Percentiles rank a stretch among this genome's conserved stretches.
Evolutionary conservation across 2,888 invertebrate species (phyloP).

Genomic region (Cordilura impudica): DNA sequence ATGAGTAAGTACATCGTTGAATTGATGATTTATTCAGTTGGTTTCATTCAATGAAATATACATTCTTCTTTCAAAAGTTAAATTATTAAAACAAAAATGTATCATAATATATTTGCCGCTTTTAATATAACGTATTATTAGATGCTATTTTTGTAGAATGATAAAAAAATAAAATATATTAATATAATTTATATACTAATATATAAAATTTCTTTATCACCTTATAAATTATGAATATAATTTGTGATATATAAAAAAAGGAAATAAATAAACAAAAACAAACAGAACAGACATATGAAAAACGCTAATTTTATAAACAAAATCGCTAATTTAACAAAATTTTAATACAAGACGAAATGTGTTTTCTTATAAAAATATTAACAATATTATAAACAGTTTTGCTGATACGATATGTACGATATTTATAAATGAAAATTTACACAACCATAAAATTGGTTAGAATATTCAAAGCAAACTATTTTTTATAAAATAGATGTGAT

Average conservation of each 20-base stretch:
- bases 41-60: constrained; percentile 16
- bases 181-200: not conserved
- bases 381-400: not conserved
- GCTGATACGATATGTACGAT: not conserved
- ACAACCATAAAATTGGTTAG: not conserved
- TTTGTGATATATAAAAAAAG: not conserved
- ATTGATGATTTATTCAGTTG: constrained; percentile 41
- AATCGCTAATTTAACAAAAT: not conserved
- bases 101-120: not conserved
- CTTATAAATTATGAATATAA: constrained; percentile 28
- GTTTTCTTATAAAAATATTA: not conserved
- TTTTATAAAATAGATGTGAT: constrained; percentile 66
- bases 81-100: constrained; percentile 13
- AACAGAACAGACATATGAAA: too few relatives aligned
- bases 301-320: not conserved
- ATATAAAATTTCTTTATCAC: constrained; percentile 17
- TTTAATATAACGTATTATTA: constrained; percentile 12
- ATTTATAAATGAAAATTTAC: not conserved
- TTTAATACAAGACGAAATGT: not conserved
- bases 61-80: constrained; percentile 27
- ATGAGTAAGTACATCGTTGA: constrained; percentile 41
- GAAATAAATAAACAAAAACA: not conserved
- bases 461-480: constrained; percentile 15
- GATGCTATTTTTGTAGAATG: not conserved
- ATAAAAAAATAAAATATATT: not conserved